These are phyloP conservation scores for Psammodynastes pulverulentus DNA, from an alignment of 2,113 vertebrate genomes.

Conservation along the genomic window DNA sequence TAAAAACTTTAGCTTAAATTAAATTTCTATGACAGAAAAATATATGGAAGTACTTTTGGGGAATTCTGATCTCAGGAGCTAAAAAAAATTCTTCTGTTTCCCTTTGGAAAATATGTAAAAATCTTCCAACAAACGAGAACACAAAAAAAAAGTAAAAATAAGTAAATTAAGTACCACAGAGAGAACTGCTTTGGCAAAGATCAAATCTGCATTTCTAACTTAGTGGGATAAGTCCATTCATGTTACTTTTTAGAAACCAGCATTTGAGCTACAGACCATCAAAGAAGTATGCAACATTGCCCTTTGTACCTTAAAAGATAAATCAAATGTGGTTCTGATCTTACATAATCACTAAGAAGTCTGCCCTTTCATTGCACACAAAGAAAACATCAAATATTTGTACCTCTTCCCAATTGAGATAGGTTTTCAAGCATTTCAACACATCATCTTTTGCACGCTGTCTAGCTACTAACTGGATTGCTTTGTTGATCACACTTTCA, in stretches of 20 bases:
- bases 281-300: background rate
- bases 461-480: conserved; percentile 81
- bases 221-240: background rate
- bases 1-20: conserved; percentile 30
- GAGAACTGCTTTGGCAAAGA: background rate
- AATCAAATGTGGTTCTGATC: background rate
- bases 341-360: rapidly evolving
- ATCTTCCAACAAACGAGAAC: background rate
- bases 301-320: background rate
- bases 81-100: background rate
- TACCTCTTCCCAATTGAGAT: conserved; percentile 90
- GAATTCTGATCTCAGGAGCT: background rate
- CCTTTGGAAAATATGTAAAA: background rate
- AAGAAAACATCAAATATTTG: background rate
- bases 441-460: conserved; percentile 73
- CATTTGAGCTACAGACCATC: background rate
- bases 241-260: background rate
- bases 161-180: background rate
- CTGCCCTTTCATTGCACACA: background rate
- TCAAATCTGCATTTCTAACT: background rate
- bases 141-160: background rate
- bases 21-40: background rate
- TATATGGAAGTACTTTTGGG: background rate
- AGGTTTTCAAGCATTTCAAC: conserved; percentile 73
- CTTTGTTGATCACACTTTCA: conserved; percentile 76